These are phyloP conservation scores for Drosophila yakuba DNA, from an alignment of 1,140 invertebrate genomes.

Conservation along the genomic window DNA sequence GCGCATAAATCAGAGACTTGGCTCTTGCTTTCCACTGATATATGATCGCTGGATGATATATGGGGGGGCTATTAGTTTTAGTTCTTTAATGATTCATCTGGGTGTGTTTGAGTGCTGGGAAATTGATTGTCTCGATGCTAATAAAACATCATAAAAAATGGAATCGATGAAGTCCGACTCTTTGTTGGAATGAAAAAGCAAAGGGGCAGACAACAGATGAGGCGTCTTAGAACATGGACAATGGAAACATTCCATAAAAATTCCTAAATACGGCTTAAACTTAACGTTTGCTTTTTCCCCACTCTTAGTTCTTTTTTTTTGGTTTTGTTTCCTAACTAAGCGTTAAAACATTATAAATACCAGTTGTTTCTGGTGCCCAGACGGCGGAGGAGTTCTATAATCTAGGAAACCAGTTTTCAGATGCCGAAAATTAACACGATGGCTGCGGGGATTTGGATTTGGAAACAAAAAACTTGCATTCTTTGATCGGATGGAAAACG, in stretches of 20 bases:
- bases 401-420: constrained; percentile 43
- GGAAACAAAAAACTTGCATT: constrained; percentile 48
- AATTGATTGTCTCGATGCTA: constrained; percentile 44
- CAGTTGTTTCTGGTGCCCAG: constrained; percentile 40
- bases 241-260: constrained; percentile 47
- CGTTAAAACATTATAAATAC: constrained; percentile 53
- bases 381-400: constrained; percentile 38
- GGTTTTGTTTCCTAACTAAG: constrained; percentile 40
- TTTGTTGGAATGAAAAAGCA: constrained; percentile 18
- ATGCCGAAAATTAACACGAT: constrained; percentile 38
- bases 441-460: constrained; percentile 27
- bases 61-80: constrained; percentile 58
- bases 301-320: background rate
- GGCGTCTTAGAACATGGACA: constrained; percentile 49
- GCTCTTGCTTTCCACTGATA: constrained; percentile 36
- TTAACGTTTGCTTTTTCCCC: constrained; percentile 28
- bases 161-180: constrained; percentile 48
- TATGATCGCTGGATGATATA: constrained; percentile 56
- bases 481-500: constrained; percentile 39
- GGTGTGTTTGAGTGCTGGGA: constrained; percentile 35
- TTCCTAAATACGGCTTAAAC: constrained; percentile 35
- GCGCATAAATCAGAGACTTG: constrained; percentile 61
- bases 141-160: constrained; percentile 51
- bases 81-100: constrained; percentile 62
- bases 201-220: constrained; percentile 19